A percentile compares a stretch with the other conserved stretches of the same genome.
phyloP scores from a whole-genome alignment of 1,140 invertebrate genomes.

The Drosophila leontia region DNA sequence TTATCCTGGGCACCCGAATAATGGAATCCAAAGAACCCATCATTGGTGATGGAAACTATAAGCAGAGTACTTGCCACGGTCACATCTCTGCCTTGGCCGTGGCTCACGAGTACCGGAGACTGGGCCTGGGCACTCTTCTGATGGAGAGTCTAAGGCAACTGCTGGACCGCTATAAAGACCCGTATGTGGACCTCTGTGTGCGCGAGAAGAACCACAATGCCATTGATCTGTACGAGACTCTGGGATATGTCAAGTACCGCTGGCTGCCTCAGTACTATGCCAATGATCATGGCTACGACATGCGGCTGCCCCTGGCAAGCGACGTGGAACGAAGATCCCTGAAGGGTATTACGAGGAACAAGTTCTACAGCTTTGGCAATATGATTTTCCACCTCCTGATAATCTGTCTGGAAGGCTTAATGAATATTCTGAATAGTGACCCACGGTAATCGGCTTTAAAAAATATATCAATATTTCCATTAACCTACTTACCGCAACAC shows the following conservation, averaged over 20 bases:
- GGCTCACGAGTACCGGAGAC: conserved; percentile 35
- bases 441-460: not conserved
- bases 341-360: not conserved
- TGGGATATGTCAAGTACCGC: conserved; percentile 46
- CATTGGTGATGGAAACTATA: not conserved
- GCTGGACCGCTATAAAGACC: conserved; percentile 15
- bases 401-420: conserved; percentile 1
- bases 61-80: conserved; percentile 19
- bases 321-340: conserved; percentile 37
- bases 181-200: conserved; percentile 50
- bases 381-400: conserved; percentile 9
- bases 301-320: conserved; percentile 40
- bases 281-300: conserved; percentile 56
- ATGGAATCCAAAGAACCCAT: not conserved
- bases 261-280: conserved; percentile 34
- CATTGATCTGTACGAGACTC: conserved; percentile 36
- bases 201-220: conserved; percentile 34
- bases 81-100: conserved; percentile 50
- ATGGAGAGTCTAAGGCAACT: conserved; percentile 16
- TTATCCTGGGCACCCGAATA: conserved; percentile 24
- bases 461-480: not conserved
- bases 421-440: not conserved
- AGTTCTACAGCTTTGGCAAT: not conserved
- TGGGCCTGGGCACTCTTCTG: conserved; percentile 41
- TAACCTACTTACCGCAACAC: conserved; percentile 4